A percentile compares a stretch with the other conserved stretches of the same genome.
Evolutionary conservation across 2,797 vertebrate species (phyloP).

Genomic region (Bovichtus diacanthus): DNA sequence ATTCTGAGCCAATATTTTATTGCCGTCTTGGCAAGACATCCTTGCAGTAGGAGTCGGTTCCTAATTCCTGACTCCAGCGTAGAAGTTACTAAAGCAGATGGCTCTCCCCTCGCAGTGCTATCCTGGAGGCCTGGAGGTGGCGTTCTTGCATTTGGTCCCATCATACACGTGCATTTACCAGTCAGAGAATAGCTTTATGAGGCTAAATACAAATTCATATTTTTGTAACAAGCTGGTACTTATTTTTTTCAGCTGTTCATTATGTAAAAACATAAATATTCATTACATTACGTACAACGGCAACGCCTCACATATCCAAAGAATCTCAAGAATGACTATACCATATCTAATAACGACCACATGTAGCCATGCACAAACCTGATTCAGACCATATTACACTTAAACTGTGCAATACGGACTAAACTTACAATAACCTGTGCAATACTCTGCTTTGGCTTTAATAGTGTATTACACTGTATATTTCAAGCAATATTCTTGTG

Average conservation of each 20-base stretch:
- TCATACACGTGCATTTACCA: background rate
- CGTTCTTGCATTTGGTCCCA: background rate
- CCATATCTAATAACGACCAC: background rate
- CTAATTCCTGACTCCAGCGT: background rate
- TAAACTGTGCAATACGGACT: too few relatives aligned
- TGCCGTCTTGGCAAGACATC: background rate
- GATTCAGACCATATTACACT: too few relatives aligned
- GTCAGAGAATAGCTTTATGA: background rate
- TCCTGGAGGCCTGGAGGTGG: background rate
- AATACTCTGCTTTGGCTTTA: too few relatives aligned
- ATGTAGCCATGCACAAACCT: too few relatives aligned
- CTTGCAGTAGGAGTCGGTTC: background rate
- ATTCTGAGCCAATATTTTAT: background rate
- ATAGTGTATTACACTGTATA: too few relatives aligned
- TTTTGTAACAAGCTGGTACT: background rate
- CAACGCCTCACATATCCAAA: background rate
- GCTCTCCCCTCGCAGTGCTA: background rate
- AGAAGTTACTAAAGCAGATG: background rate
- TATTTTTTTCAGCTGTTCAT: background rate
- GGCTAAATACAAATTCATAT: background rate
- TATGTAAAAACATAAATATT: constrained; percentile 4
- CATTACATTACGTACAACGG: background rate
- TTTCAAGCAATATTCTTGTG: too few relatives aligned
- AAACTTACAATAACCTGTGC: too few relatives aligned
- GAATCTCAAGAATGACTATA: background rate